Evolutionary conservation across 2,888 invertebrate species (phyloP).

Genomic region (Seira musarum): DNA sequence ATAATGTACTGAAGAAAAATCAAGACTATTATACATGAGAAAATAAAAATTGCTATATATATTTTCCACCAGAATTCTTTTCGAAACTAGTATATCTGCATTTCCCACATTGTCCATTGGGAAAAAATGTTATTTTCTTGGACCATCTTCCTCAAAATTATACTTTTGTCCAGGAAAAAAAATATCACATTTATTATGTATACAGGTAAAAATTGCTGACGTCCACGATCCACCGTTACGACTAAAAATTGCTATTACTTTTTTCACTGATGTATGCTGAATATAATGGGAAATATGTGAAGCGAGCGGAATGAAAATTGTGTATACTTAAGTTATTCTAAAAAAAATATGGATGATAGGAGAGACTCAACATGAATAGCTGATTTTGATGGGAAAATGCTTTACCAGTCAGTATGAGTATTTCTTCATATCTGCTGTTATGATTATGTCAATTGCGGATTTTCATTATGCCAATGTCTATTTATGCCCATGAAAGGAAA

Average conservation of each 20-base stretch:
- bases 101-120: conserved; percentile 18
- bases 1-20: conserved; percentile 46
- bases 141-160: too few relatives aligned
- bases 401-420: too few relatives aligned
- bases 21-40: conserved; percentile 48
- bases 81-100: conserved; percentile 36
- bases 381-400: conserved; percentile 46
- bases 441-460: too few relatives aligned
- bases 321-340: too few relatives aligned
- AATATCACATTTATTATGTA: conserved; percentile 47
- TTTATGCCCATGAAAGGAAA: too few relatives aligned
- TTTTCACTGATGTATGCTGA: too few relatives aligned
- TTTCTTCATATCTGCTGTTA: too few relatives aligned
- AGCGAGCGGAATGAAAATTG: too few relatives aligned
- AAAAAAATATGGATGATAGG: too few relatives aligned
- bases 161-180: conserved; percentile 26
- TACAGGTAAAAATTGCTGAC: conserved; percentile 46
- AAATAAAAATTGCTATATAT: conserved; percentile 22
- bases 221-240: conserved; percentile 8
- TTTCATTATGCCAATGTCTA: too few relatives aligned
- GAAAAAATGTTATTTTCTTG: conserved; percentile 5
- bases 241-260: conserved; percentile 36
- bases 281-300: too few relatives aligned
- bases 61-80: background rate
- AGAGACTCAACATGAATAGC: conserved; percentile 37